Conservation (phyloP, 2,888 invertebrate genomes). For the Schrankia costaestrigalis region DNA sequence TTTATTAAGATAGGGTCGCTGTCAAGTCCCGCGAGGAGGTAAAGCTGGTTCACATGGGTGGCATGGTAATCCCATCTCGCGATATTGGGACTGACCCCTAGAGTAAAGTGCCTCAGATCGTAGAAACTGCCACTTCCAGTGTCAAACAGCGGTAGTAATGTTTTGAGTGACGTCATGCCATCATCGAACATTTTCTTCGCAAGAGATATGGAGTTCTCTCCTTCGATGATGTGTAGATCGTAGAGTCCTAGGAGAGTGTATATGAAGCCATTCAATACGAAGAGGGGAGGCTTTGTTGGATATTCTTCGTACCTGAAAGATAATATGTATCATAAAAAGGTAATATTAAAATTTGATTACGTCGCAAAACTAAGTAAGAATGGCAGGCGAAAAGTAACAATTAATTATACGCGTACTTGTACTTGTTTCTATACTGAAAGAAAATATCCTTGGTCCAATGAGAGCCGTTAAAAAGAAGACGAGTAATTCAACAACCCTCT, state of each 20-base stretch:
- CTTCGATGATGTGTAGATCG: slow-evolving; percentile 92
- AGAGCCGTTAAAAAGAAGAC: no score
- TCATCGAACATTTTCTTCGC: slow-evolving; percentile 89
- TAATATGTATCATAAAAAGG: not conserved
- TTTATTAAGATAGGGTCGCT: slow-evolving; percentile 88
- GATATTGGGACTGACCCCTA: slow-evolving; percentile 94
- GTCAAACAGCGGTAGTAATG: slow-evolving; percentile 94
- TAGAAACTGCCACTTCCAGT: slow-evolving; percentile 97
- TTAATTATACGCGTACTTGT: no score
- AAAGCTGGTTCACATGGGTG: slow-evolving; percentile 97
- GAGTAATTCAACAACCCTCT: no score
- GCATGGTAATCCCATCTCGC: slow-evolving; percentile 99
- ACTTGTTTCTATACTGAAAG: no score
- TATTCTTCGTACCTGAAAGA: slow-evolving; percentile 95
- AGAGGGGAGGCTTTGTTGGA: slow-evolving; percentile 96
- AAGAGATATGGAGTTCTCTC: slow-evolving; percentile 84
- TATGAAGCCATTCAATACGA: slow-evolving; percentile 99
- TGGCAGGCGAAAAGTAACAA: no score
- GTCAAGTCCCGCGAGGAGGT: slow-evolving; percentile 92
- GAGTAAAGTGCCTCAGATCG: slow-evolving; percentile 95
- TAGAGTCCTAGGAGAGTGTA: slow-evolving; percentile 97
- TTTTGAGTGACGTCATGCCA: slow-evolving; percentile 92
- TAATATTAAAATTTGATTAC: no score
- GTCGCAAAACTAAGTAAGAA: not conserved
- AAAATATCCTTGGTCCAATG: no score